Evolutionary conservation across 2,113 vertebrate species (phyloP), one percentile per base, ranked within the genome.

Genomic region (Garra rufa): DNA sequence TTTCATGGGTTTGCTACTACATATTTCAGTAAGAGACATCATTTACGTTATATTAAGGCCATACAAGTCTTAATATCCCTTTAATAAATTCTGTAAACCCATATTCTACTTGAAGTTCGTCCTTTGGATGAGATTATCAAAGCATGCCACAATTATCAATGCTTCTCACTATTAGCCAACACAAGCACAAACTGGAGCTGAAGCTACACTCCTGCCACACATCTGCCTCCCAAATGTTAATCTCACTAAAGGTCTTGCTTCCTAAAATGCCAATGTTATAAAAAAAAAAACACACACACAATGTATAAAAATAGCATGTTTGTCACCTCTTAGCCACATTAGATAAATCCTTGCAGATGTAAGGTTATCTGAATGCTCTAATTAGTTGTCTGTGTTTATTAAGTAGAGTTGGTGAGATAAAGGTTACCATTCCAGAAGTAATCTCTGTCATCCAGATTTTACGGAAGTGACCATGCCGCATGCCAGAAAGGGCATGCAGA

Each of bases 361-460:
- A 2, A 19, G 15, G 24, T 61, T 77, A 80, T 87, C 74, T 46
- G 4, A 55, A 78, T 48, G 70, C 15, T 69, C 28, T 85, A 61
- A 74, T 74, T 80, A 55, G 69, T 38, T 57, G 57, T 52, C 55
- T 38, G 55, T n/a, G 41, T 71, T 81, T 69, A 67, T 70, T 15
- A 67, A 41, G 14, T 30, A 48, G 80, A 82, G 82, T 46, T 57
- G 90, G 89, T 83, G 70, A 89, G 82, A 88, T 91, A 92, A 94
- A 92, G 90, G 92, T 90, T 91, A 91, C 86, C 86, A 1, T 91
- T 92, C 89, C 89, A 90, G 89, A 92, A 92, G 91, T 89, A 41
- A 82, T 67, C 61, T 10, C 41, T 4, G 8, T 76, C 69, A 67
- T 71, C 43, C 46, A 71, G 41, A 44, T 24, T 71, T 71, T 63